Conservation (phyloP, 2,797 vertebrate genomes). For the Clarias platycephalus region DNA sequence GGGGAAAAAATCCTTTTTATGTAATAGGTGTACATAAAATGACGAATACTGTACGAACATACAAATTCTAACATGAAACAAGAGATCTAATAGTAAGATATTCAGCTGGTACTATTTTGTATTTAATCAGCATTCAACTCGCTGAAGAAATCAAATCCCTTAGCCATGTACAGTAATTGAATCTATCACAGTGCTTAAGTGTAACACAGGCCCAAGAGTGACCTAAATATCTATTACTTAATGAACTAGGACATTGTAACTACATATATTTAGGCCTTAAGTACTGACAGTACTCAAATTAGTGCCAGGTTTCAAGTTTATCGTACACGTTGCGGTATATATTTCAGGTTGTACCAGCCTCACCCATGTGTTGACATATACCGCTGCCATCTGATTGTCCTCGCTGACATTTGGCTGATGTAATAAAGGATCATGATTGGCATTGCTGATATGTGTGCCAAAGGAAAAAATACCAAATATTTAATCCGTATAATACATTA, state of each 20-base stretch:
- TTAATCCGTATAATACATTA: background rate
- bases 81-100: background rate
- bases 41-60: background rate
- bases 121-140: background rate
- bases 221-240: background rate
- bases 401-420: background rate
- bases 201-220: background rate
- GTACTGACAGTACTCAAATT: background rate
- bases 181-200: background rate
- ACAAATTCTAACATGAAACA: background rate
- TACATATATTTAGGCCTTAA: background rate
- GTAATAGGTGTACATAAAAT: too few relatives aligned
- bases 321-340: background rate
- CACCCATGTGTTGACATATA: background rate
- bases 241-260: background rate
- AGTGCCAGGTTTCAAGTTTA: background rate
- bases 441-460: background rate
- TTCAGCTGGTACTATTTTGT: background rate
- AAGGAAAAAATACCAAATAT: background rate
- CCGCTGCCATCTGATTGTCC: background rate
- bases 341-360: slow-evolving; percentile 6
- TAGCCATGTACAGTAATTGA: background rate
- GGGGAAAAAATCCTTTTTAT: too few relatives aligned
- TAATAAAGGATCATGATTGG: background rate
- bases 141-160: background rate